Evolutionary conservation across 2,797 vertebrate species (phyloP).

Genomic region (Poecile montanus): DNA sequence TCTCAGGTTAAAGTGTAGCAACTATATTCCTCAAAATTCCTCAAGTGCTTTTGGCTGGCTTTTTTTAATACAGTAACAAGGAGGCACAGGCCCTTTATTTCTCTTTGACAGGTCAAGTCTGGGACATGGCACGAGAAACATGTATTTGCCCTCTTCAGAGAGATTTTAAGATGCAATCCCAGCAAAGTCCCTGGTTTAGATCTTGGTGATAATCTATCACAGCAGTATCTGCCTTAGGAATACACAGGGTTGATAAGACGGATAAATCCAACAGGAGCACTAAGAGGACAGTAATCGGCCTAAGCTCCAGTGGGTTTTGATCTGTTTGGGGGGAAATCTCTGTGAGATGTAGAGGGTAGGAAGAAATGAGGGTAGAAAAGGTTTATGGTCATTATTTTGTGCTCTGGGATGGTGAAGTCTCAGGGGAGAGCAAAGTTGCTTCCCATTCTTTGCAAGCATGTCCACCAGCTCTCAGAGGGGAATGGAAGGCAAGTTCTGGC

Average conservation of each 20-base stretch:
- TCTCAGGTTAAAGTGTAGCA: not conserved
- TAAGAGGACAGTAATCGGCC: constrained; percentile 14
- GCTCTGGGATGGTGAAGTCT: not conserved
- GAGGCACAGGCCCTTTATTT: not conserved
- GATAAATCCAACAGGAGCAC: not conserved
- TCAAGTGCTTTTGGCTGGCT: not conserved
- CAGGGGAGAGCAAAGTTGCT: not conserved
- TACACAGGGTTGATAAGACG: not conserved
- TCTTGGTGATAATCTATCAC: not conserved
- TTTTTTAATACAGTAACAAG: not conserved
- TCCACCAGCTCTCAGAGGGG: accelerated
- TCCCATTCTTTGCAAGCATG: not conserved
- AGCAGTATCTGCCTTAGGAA: constrained; percentile 22
- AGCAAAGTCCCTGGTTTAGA: constrained; percentile 31
- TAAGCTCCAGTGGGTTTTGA: not conserved
- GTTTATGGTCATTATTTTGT: not conserved
- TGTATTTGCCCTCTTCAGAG: not conserved
- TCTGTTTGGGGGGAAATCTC: not conserved
- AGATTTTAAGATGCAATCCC: constrained; percentile 8
- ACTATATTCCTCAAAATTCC: not conserved
- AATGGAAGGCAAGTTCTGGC: not conserved
- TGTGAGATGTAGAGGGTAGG: not conserved
- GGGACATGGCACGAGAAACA: accelerated
- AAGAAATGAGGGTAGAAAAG: not conserved
- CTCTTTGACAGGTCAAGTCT: not conserved